Conservation (phyloP, 2,888 invertebrate genomes). For the Aspidiotus rigidus region DNA sequence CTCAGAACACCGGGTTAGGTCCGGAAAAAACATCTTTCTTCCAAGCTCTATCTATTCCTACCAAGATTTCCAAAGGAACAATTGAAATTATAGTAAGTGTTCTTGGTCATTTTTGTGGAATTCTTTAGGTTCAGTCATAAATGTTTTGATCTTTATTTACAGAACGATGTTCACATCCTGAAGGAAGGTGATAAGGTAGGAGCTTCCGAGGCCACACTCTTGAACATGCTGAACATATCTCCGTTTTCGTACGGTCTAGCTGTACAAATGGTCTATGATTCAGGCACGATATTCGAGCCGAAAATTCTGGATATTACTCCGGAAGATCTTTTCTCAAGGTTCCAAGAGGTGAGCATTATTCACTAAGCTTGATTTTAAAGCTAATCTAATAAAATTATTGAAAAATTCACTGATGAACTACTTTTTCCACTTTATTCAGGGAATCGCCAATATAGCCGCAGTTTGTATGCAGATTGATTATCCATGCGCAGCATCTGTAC, state of each 20-base stretch:
- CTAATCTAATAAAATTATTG: no score
- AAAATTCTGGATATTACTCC: constrained; percentile 96
- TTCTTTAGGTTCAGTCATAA: constrained; percentile 59
- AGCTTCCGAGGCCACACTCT: constrained; percentile 93
- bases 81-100: constrained; percentile 93
- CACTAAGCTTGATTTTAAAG: no score
- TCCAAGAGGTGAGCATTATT: constrained; percentile 54
- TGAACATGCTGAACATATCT: constrained; percentile 99
- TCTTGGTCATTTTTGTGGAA: constrained; percentile 86
- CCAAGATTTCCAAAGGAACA: constrained; percentile 98
- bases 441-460: constrained; percentile 88
- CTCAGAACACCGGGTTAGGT: constrained; percentile 96
- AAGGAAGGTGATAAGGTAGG: constrained; percentile 97
- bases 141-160: constrained; percentile 10
- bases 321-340: constrained; percentile 83
- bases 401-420: no score
- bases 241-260: constrained; percentile 97
- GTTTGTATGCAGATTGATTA: constrained; percentile 89
- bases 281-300: constrained; percentile 94
- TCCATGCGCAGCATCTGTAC: constrained; percentile 92
- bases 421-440: constrained; percentile 44
- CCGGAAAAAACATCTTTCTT: constrained; percentile 99
- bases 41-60: constrained; percentile 98
- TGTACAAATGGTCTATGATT: constrained; percentile 95
- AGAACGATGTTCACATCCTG: constrained; percentile 79